A percentile compares a stretch with the other conserved stretches of the same genome.
Evolutionary conservation across 37 sponge, comb jelly and placozoan genomes (phyloP).

Genomic region (Agelas oroides): DNA sequence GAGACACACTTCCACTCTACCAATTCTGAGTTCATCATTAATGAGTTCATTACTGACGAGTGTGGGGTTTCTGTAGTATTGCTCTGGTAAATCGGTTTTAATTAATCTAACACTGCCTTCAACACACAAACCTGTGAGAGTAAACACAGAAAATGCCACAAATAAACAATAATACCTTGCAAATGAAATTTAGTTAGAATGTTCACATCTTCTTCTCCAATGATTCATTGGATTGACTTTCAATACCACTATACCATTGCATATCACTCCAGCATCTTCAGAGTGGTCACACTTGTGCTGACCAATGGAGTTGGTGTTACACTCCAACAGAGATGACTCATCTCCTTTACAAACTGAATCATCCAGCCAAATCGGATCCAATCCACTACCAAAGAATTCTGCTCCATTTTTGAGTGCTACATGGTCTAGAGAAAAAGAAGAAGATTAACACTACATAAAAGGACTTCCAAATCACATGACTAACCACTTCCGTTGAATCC

Average conservation of each 20-base stretch:
- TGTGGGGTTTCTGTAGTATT: slow-evolving; percentile 8
- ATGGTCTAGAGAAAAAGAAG: background rate
- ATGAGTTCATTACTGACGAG: slow-evolving; percentile 13
- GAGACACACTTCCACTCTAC: slow-evolving; percentile 55
- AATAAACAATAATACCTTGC: too few species aligned
- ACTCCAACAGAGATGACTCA: background rate
- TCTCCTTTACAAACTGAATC: background rate
- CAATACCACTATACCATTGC: background rate
- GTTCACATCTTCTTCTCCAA: too few species aligned
- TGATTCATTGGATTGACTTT: too few species aligned
- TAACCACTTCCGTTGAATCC: background rate
- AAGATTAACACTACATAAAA: too few species aligned
- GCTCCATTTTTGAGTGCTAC: background rate
- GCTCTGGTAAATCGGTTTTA: background rate
- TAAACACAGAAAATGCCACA: too few species aligned
- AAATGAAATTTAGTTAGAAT: too few species aligned
- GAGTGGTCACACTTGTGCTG: slow-evolving; percentile 27
- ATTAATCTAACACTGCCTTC: slow-evolving; percentile 3
- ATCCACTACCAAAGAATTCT: background rate
- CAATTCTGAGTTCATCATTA: slow-evolving; percentile 43
- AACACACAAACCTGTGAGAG: too few species aligned
- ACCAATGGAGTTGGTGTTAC: background rate
- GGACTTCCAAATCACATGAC: too few species aligned
- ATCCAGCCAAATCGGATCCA: background rate
- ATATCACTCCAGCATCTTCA: slow-evolving; percentile 17